A percentile compares a stretch with the other conserved stretches of the same genome.
Conservation (phyloP, 2,113 vertebrate genomes). For the Mungos mungo region DNA sequence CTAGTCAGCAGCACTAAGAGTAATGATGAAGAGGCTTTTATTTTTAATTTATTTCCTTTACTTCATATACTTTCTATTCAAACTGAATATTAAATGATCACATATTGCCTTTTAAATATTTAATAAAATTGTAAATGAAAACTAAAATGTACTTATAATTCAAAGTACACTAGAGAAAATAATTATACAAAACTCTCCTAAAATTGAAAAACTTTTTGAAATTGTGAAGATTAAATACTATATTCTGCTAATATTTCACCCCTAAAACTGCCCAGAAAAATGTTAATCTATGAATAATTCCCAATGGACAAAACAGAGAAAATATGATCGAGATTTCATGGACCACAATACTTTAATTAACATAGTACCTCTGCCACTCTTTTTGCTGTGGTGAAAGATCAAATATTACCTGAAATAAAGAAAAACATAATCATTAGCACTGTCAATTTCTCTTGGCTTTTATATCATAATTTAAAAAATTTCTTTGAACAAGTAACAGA, state of each 20-base stretch:
- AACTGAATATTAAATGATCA: constrained; percentile 21
- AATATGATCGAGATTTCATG: neutral
- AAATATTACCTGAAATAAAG: constrained; percentile 91
- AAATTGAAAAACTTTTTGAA: neutral
- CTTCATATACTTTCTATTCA: neutral
- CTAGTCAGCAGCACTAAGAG: neutral
- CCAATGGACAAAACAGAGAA: neutral
- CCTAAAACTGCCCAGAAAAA: constrained; percentile 14
- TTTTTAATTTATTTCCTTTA: neutral
- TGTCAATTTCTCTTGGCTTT: constrained; percentile 9
- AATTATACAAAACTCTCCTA: neutral
- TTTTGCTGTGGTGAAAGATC: constrained; percentile 94
- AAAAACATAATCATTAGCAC: constrained; percentile 48
- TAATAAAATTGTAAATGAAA: constrained; percentile 31
- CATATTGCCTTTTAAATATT: neutral
- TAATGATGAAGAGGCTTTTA: neutral
- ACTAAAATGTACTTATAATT: neutral
- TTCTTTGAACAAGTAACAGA: constrained; percentile 38
- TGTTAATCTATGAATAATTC: neutral
- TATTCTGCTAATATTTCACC: constrained; percentile 34
- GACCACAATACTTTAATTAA: constrained; percentile 1
- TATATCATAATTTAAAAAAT: neutral
- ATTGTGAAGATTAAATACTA: neutral
- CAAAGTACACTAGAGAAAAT: neutral
- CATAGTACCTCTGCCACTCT: constrained; percentile 95